These are phyloP conservation scores for Micromussa lordhowensis DNA, from an alignment of 92 coral and sea anemone genomes.

Conservation along the genomic window DNA sequence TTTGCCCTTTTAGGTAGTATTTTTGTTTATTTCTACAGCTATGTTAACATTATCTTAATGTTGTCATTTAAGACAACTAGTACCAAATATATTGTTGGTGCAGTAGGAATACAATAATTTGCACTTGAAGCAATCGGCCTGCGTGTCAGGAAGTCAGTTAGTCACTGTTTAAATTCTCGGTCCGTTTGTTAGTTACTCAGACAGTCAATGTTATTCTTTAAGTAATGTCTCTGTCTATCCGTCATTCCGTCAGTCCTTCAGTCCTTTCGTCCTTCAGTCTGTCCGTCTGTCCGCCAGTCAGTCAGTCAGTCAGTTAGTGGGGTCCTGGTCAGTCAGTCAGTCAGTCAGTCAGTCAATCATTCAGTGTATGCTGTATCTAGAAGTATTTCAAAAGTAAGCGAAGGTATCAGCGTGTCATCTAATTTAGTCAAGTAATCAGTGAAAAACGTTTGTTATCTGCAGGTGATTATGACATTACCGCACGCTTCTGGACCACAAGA, in stretches of 20 bases:
- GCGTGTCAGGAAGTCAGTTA: neutral
- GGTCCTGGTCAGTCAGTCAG: neutral
- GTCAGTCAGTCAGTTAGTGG: neutral
- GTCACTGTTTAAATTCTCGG: neutral
- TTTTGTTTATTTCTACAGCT: no score
- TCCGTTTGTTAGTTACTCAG: neutral
- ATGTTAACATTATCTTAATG: no score
- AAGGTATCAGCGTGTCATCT: neutral
- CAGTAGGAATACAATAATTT: neutral
- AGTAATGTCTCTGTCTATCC: neutral
- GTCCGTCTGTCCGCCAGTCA: neutral
- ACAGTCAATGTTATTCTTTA: neutral
- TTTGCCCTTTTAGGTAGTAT: neutral
- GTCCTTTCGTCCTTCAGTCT: neutral
- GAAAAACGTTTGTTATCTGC: slow-evolving; percentile 3
- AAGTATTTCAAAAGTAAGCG: neutral
- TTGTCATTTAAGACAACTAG: no score
- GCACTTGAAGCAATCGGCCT: neutral
- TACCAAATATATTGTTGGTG: no score
- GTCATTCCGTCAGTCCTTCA: neutral
- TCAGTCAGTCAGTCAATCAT: neutral
- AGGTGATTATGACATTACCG: slow-evolving; percentile 94
- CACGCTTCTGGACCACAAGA: slow-evolving; percentile 80
- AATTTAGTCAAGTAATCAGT: neutral
- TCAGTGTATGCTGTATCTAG: neutral